Conservation (phyloP, 92 coral and sea anemone species). For the Muricea muricata region DNA sequence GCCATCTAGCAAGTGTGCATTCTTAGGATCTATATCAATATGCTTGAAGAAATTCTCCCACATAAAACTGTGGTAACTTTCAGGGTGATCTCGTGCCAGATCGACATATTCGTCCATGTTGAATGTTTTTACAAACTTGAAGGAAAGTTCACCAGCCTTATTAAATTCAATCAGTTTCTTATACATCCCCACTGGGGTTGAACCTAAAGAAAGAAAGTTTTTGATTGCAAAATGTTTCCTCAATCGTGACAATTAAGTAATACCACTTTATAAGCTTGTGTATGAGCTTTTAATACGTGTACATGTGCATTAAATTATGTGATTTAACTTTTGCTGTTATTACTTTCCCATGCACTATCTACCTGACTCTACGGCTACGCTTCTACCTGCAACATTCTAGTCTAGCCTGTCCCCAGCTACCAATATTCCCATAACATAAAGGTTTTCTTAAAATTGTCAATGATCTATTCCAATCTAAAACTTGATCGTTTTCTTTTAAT, state of each 20-base stretch:
- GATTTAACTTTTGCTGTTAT: not conserved
- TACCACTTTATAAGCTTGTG: too few relatives aligned
- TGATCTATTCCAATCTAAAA: too few relatives aligned
- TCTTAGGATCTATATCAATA: slow-evolving; percentile 89
- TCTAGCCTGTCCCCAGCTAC: too few relatives aligned
- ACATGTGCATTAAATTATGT: too few relatives aligned
- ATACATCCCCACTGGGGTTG: slow-evolving; percentile 97
- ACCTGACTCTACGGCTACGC: too few relatives aligned
- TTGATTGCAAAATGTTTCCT: not conserved
- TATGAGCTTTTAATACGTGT: too few relatives aligned
- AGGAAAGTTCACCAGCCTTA: slow-evolving; percentile 87
- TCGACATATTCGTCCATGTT: slow-evolving; percentile 99
- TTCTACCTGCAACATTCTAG: too few relatives aligned
- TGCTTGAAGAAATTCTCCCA: slow-evolving; percentile 99
- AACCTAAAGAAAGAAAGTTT: slow-evolving; percentile 63
- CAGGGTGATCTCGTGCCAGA: slow-evolving; percentile 93
- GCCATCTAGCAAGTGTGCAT: slow-evolving; percentile 94
- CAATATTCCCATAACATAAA: too few relatives aligned
- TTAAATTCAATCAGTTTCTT: slow-evolving; percentile 88
- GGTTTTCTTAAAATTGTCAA: too few relatives aligned
- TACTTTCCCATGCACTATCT: too few relatives aligned
- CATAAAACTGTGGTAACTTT: slow-evolving; percentile 98
- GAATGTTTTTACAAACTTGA: slow-evolving; percentile 91
- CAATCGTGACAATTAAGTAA: not conserved
- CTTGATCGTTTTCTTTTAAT: too few relatives aligned